A percentile compares a stretch with the other conserved stretches of the same genome.
phyloP scores from a whole-genome alignment of 2,888 invertebrate species.

The Drosophila maculinotata region DNA sequence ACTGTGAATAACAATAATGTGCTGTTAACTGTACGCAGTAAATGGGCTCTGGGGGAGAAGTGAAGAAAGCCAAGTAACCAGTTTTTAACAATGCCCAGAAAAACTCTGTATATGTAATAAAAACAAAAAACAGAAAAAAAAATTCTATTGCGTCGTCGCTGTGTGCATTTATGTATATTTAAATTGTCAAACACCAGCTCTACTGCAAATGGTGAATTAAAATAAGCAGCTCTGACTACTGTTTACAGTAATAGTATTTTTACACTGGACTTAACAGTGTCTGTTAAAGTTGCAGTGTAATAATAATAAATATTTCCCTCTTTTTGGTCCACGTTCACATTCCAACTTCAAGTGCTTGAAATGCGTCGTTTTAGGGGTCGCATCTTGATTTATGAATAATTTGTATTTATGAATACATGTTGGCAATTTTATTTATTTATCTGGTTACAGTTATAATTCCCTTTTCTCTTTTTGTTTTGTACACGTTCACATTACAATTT shows the following conservation, averaged over 20 bases:
- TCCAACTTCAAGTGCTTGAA: too few relatives aligned
- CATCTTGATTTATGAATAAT: too few relatives aligned
- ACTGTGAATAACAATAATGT: conserved; percentile 21
- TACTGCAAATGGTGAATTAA: conserved; percentile 3
- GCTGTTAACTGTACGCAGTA: conserved; percentile 3
- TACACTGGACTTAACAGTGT: too few relatives aligned
- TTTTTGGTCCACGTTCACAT: too few relatives aligned
- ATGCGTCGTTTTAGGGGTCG: too few relatives aligned
- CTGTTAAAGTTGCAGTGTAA: too few relatives aligned
- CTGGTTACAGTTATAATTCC: not conserved
- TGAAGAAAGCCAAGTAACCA: conserved; percentile 32
- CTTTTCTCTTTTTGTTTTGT: not conserved
- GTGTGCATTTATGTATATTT: conserved; percentile 19
- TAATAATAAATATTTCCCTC: too few relatives aligned
- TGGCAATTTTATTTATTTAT: too few relatives aligned
- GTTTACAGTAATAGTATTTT: conserved; percentile 1
- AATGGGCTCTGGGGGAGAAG: conserved; percentile 2
- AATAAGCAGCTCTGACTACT: conserved; percentile 3
- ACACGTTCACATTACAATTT: conserved; percentile 23
- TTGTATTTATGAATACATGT: too few relatives aligned
- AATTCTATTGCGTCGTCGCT: conserved; percentile 55
- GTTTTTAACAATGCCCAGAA: conserved; percentile 29
- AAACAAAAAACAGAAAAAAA: conserved; percentile 72
- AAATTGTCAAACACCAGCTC: conserved; percentile 35
- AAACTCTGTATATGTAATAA: conserved; percentile 53